Base-by-base conservation (phyloP, 2,113 vertebrate species). In the Hylia prasina region DNA sequence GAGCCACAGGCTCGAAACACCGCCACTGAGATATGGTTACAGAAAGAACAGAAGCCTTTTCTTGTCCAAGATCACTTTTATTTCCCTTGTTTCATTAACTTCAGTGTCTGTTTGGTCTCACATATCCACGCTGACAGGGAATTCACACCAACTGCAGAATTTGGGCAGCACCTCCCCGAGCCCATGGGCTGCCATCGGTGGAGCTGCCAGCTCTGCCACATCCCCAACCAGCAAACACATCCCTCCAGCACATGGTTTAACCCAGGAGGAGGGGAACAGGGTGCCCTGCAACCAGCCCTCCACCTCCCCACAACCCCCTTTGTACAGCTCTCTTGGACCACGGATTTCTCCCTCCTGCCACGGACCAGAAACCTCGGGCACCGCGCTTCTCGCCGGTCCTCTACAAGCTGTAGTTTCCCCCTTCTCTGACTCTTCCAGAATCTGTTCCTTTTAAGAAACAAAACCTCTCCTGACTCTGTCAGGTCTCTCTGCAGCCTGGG, bases 51-150 rank as follows among this genome's bases (percentile, higher is more conserved):
- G 94, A 95, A 97, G 85, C 81, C 72, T 92, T 93, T 97, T 97
- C 95, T 97, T 94, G 85, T 98, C 97, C 97, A 98, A 98, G 97
- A 98, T 94, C 97, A 82, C 91, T 97, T 98, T 98, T 98, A 96
- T 97, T 98, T 96, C 96, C 95, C 94, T 97, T 87, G 95, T 95
- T 97, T 93, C 91, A 79, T 97, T 95, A 96, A 96, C 95, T 95
- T 97, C 97, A 87, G 88, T 82, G 76, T 97, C 97, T 97, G 85
- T 97, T 94, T 90, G 91, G 95, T 95, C 94, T 98, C 95, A 72
- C 85, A 70, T 15, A 86, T 78, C 90, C 92, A 95, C 77, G 60
- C 96, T 87, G 95, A 96, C 94, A 58, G 92, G 89, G 92, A 96
- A 91, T 90, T 96, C 81, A 68, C 95, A 64, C 94, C 68, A 9